Base-by-base conservation (phyloP, 2,797 vertebrate species). In the Sandelia bainsii region DNA sequence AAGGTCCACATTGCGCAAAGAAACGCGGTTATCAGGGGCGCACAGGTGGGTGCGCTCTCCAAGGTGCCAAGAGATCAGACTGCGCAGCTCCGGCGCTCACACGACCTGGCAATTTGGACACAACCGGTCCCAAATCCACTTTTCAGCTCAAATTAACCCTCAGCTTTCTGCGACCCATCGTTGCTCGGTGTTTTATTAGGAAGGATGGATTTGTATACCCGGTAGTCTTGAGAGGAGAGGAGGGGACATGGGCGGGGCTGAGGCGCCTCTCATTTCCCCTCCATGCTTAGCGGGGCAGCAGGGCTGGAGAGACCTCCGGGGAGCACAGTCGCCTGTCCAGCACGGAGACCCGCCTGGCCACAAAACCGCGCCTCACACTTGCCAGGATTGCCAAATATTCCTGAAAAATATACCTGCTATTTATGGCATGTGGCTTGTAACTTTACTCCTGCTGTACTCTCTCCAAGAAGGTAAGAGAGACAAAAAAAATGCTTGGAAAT, bases 351-450 rank as follows among this genome's bases (percentile, higher is more conserved):
- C 89, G 92, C 94, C 93, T 93, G 94, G 95, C 90, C 95, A 86
- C 90, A 88, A 84, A 85, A 87, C 75, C 76, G 91, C 89, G 82
- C 88, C 91, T 92, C 92, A 92, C 93, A 85, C 82, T 80, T 87
- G 93, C 93, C 94, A 92, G 93, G 93, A 94, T 93, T 94, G 93
- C 93, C 95, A 95, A 89, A 94, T 92, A 95, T 95, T 95, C 96
- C 95, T 88, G 95, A 95, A 95, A 93, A 96, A 95, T 92, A 92
- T 74, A 94, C 95, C 91, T 95, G 95, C 96, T 96, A 93, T 97
- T 95, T 95, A 97, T 97, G 97, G 97, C 95, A 98, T 98, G 97
- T 97, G 96, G 97, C 96, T 96, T 96, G 96, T 96, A 96, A 97
- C 95, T 96, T 95, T 97, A 94, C 92, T 96, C 95, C 96, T 97